These are phyloP conservation scores for Elysia chlorotica DNA, from an alignment of 1,140 invertebrate species.

Conservation along the genomic window DNA sequence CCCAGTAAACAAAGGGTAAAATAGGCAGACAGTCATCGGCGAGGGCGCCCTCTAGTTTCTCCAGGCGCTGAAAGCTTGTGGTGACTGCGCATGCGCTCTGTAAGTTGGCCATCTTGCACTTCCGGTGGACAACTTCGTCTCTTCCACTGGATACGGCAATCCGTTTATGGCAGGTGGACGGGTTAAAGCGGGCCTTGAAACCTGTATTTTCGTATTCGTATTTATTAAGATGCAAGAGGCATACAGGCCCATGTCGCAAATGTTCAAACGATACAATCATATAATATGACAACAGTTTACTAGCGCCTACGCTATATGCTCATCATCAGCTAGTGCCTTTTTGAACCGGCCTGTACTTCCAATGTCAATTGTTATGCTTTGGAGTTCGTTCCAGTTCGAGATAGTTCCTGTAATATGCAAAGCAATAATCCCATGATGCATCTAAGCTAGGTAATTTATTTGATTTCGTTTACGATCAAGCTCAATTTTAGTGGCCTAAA, in stretches of 20 bases:
- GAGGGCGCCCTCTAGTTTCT: slow-evolving; percentile 27
- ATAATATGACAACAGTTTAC: neutral
- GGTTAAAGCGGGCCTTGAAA: slow-evolving; percentile 20
- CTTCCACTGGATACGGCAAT: slow-evolving; percentile 19
- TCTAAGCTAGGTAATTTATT: too few relatives aligned
- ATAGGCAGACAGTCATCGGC: slow-evolving; percentile 16
- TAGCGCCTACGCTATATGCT: neutral
- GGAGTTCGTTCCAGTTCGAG: too few relatives aligned
- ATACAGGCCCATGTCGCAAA: neutral
- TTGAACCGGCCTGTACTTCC: too few relatives aligned
- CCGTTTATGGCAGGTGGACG: slow-evolving; percentile 25
- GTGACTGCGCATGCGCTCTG: slow-evolving; percentile 15
- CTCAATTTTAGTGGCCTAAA: too few relatives aligned
- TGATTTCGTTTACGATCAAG: too few relatives aligned
- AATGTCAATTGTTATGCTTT: too few relatives aligned
- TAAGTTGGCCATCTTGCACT: slow-evolving; percentile 26
- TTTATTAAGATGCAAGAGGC: neutral
- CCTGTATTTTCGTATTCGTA: slow-evolving; percentile 8
- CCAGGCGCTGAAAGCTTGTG: slow-evolving; percentile 26
- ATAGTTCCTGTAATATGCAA: too few relatives aligned
- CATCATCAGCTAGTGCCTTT: too few relatives aligned
- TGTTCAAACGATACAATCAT: neutral
- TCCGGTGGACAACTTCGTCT: slow-evolving; percentile 27
- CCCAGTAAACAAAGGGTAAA: slow-evolving; percentile 27
- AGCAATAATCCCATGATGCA: too few relatives aligned